phyloP scores from a whole-genome alignment of 2,113 vertebrate species.

The Paralichthys olivaceus region DNA sequence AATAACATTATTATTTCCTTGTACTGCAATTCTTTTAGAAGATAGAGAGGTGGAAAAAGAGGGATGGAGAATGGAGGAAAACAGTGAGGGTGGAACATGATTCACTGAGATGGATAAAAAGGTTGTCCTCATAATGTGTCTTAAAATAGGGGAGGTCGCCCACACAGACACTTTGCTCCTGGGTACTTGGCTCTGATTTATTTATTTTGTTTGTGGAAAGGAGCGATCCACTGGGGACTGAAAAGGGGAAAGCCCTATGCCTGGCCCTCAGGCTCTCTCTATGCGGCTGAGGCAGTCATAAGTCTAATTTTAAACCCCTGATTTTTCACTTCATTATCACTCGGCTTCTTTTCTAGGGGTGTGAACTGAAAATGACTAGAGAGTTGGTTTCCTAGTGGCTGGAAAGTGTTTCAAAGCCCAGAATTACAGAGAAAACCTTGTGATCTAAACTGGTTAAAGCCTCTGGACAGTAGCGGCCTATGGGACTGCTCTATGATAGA shows the following conservation, averaged over 20 bases:
- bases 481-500: constrained; percentile 9
- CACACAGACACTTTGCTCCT: constrained; percentile 60
- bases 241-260: constrained; percentile 56
- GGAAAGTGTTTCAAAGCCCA: constrained; percentile 42
- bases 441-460: constrained; percentile 40
- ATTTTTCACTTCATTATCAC: constrained; percentile 55
- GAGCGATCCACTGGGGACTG: constrained; percentile 51
- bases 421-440: not conserved
- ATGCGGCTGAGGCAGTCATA: constrained; percentile 36
- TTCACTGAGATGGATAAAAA: constrained; percentile 40
- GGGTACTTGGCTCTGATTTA: constrained; percentile 64
- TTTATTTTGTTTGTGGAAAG: constrained; percentile 67
- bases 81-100: constrained; percentile 9
- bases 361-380: constrained; percentile 28
- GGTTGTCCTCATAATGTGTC: constrained; percentile 46
- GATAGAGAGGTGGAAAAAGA: constrained; percentile 3
- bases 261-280: constrained; percentile 46
- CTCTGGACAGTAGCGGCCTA: constrained; percentile 16
- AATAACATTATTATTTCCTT: constrained; percentile 11
- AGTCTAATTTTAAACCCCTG: constrained; percentile 48
- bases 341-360: constrained; percentile 5
- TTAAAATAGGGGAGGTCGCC: constrained; percentile 62
- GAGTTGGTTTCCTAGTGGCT: constrained; percentile 30
- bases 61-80: not conserved
- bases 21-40: not conserved